Evolutionary conservation across 2,888 invertebrate genomes (phyloP).

Genomic region (Melitaea athalia): DNA sequence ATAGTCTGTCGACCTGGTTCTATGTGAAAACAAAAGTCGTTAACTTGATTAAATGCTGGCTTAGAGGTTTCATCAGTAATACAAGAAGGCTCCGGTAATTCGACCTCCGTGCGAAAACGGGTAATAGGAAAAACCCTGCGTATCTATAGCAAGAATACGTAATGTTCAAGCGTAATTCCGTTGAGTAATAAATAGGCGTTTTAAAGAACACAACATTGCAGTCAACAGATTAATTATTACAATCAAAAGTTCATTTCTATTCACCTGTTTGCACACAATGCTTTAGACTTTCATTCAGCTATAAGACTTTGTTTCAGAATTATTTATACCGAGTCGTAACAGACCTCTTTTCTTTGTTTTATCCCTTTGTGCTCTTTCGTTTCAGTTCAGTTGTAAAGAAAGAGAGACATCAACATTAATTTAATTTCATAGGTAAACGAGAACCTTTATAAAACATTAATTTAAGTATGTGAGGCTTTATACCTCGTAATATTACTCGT

Average conservation of each 20-base stretch:
- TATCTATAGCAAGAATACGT: conserved; percentile 14
- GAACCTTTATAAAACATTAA: not conserved
- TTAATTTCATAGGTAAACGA: not conserved
- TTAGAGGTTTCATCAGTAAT: conserved; percentile 15
- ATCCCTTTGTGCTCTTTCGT: conserved; percentile 10
- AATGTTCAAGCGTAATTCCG: conserved; percentile 15
- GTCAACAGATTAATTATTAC: conserved; percentile 8
- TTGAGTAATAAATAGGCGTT: not conserved
- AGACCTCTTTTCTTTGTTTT: conserved; percentile 16
- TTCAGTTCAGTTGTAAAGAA: conserved; percentile 11
- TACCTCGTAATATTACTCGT: too few species aligned
- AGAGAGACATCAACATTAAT: conserved; percentile 12
- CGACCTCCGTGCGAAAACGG: conserved; percentile 21
- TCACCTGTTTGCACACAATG: conserved; percentile 10
- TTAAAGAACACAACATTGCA: not conserved
- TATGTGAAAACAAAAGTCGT: conserved; percentile 7
- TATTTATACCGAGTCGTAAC: conserved; percentile 14
- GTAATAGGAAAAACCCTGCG: conserved; percentile 20
- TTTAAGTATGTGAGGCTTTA: not conserved
- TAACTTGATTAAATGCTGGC: conserved; percentile 13
- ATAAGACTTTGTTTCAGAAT: conserved; percentile 14
- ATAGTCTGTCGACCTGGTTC: not conserved
- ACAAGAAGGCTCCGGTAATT: conserved; percentile 16
- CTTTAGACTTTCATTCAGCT: conserved; percentile 3
- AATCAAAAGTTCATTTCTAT: conserved; percentile 9